These are phyloP conservation scores for Ptilorrhoa leucosticta DNA, from an alignment of 2,113 vertebrate genomes.

Conservation along the genomic window DNA sequence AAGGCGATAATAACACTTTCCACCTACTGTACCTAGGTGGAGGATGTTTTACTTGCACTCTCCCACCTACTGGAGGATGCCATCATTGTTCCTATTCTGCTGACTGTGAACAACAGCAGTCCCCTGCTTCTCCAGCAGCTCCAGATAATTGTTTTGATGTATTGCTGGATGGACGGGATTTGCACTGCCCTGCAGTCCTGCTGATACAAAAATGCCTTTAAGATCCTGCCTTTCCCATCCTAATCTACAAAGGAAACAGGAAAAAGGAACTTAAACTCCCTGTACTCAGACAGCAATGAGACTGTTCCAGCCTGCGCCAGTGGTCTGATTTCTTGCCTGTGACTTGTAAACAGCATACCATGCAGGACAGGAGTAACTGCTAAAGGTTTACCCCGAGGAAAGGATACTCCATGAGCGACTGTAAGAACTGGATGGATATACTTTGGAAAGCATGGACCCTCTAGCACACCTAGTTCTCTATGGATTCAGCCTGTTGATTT, in stretches of 20 bases:
- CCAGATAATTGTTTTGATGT: slow-evolving; percentile 68
- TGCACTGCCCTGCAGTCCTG: slow-evolving; percentile 43
- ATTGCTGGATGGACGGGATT: slow-evolving; percentile 61
- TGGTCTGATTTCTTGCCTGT: slow-evolving; percentile 58
- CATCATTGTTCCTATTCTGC: slow-evolving; percentile 72
- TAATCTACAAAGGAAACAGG: slow-evolving; percentile 90
- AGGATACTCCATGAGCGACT: slow-evolving; percentile 63
- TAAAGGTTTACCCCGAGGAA: slow-evolving; percentile 14
- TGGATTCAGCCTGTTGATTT: slow-evolving; percentile 72
- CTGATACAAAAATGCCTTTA: slow-evolving; percentile 79
- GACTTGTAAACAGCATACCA: slow-evolving; percentile 60
- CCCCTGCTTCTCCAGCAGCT: slow-evolving; percentile 17
- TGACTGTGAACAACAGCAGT: slow-evolving; percentile 61
- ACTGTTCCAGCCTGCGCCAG: slow-evolving; percentile 63
- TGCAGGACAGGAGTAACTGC: slow-evolving; percentile 27
- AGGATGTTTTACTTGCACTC: slow-evolving; percentile 40
- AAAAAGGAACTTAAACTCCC: slow-evolving; percentile 92
- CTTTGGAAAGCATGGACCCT: slow-evolving; percentile 75
- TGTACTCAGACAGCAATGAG: slow-evolving; percentile 78
- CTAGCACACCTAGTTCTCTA: slow-evolving; percentile 70
- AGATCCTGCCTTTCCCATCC: slow-evolving; percentile 86
- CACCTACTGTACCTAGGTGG: slow-evolving; percentile 42
- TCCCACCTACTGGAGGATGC: slow-evolving; percentile 65
- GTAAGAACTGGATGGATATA: slow-evolving; percentile 77
- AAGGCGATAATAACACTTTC: not conserved